Evolutionary conservation across 2,113 vertebrate species (phyloP).

Genomic region (Vanacampus margaritifer): DNA sequence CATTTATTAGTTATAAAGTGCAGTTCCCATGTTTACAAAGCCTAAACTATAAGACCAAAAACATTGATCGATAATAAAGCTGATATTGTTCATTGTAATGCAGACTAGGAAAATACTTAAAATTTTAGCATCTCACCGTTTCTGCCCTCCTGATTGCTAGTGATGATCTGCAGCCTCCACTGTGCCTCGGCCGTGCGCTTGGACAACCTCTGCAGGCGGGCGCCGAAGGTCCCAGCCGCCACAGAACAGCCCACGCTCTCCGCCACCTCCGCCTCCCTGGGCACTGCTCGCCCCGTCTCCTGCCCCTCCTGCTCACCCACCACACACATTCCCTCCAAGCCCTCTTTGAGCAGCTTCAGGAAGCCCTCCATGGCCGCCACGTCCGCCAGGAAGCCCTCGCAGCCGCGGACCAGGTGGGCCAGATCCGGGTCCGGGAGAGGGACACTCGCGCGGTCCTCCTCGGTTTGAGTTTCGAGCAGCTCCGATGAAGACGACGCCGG

Average conservation of each 20-base stretch:
- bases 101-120: background rate
- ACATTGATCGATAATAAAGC: no score
- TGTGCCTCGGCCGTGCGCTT: conserved; percentile 91
- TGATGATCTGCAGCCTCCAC: conserved; percentile 91
- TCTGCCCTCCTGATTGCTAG: conserved; percentile 74
- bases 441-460: background rate
- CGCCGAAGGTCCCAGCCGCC: conserved; percentile 74
- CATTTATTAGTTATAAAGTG: no score
- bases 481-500: background rate
- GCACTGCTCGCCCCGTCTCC: conserved; percentile 54
- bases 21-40: no score
- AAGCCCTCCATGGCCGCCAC: conserved; percentile 78
- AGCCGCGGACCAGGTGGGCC: conserved; percentile 73
- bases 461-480: background rate
- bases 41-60: no score
- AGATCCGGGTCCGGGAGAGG: conserved; percentile 64
- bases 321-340: conserved; percentile 81
- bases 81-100: no score
- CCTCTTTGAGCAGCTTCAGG: conserved; percentile 81
- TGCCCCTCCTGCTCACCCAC: conserved; percentile 69
- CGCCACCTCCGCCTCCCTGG: conserved; percentile 62
- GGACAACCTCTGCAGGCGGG: conserved; percentile 80
- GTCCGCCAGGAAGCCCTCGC: conserved; percentile 84
- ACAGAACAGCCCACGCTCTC: conserved; percentile 78
- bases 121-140: conserved; percentile 68